Evolutionary conservation across 2,888 invertebrate species (phyloP), one percentile per base, ranked within the genome.

Genomic region (Rhamnusium bicolor): DNA sequence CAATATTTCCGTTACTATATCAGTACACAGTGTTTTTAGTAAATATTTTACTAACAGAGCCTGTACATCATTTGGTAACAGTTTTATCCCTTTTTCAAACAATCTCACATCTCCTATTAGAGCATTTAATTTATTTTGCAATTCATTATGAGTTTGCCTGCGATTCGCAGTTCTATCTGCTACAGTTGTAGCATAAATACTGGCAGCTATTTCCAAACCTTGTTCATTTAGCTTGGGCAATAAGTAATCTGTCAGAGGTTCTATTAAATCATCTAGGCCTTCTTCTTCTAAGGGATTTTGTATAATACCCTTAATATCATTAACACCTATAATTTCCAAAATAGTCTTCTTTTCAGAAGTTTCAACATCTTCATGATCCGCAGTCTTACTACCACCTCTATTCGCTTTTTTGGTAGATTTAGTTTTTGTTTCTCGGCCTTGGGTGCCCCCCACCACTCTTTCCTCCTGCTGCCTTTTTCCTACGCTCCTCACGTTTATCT

Each of bases 381-480:
- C 90, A 60, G 90, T 88, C 83, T 90, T 90, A 83, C 91, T 91
- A n/a, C 89, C 88, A 32, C 87, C 91, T 83, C 88, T 89, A 74
- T 88, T 88, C 86, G 93, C 93, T 89, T 97, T 98, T 85, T 98
- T 98, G 0, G 95, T 94, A 1, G 97, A 94, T 86, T 96, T 98
- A 0, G 96, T 98, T 90, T 97, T 98, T 0, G 97, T 97, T 90
- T 98, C 98, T 47, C 98, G 91, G 0, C 98, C 98, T 87, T 98
- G 98, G 10, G 94, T 92, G 0, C 98, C 98, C n/a, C 14, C 98
- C 97, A 12, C 98, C 98, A 61, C 93, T 93, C 90, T 97, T 98
- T 0, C 96, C 96, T 24, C 93, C 92, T 4, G 94, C 89, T 1
- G 97, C 97, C 86, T 96, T 97, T 85, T 95, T 95, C 72, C 96